Evolutionary conservation across 2,888 invertebrate genomes (phyloP), one percentile per base, ranked within the genome.

Genomic region (Acanthosepion lycidas): DNA sequence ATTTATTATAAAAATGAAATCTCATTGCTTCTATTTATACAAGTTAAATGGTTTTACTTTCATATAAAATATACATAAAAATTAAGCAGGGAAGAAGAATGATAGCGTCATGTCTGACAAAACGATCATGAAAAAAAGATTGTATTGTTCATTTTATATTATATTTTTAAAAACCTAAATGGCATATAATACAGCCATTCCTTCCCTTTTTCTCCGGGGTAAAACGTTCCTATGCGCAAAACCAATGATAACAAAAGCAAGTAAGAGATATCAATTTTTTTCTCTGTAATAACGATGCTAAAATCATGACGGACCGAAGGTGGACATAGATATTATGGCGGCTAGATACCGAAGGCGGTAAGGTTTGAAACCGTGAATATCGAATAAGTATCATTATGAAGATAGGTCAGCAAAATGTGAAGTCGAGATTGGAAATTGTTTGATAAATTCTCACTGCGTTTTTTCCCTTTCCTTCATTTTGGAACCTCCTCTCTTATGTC

Each of bases 191-290:
- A 78, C n/a, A 78, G 78, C n/a, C 33, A 78, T 33, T 78, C 12
- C 18, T n/a, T 4, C n/a, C n/a, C 5, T 33, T 15, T 78, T 78
- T 12, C 78, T 33, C 23, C 15, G 78, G n/a, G 78, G 78, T n/a
- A 33, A 78, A 78, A n/a, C 1, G 78, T 15, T 78, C 15, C n/a
- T 78, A 4, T n/a, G n/a, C n/a, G 23, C 78, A 78, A 78, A 78
- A 78, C 78, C 78, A 78, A n/a, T 78, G n/a, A 78, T 78, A 78
- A 78, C n/a, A 78, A 78, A n/a, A 78, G 78, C 78, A 15, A n/a
- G n/a, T n/a, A 78, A 78, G n/a, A 78, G 18, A 78, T 9, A 15
- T 33, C 15, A 12, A 9, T 33, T n/a, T 78, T 9, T 78, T 78
- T 12, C n/a, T 33, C n/a, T n/a, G 33, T 78, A 78, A 78, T 78